Conservation (phyloP, 2,888 invertebrate genomes). For the Rotaria macrura region DNA sequence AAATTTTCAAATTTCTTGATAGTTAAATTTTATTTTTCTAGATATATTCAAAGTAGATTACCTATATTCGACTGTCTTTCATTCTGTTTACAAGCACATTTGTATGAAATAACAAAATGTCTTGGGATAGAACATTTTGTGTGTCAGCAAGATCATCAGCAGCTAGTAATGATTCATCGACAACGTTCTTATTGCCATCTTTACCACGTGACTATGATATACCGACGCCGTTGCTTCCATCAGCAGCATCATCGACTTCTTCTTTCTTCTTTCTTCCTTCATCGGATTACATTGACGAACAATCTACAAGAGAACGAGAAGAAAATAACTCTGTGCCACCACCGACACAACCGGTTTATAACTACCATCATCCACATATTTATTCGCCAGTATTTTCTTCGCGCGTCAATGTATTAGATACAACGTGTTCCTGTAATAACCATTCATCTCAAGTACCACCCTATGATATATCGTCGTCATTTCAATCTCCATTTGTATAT, state of each 20-base stretch:
- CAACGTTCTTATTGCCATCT: neutral
- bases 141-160: neutral
- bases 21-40: neutral
- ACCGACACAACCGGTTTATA: neutral
- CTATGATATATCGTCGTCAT: neutral
- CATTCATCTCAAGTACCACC: neutral
- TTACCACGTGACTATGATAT: neutral
- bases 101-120: neutral
- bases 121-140: neutral
- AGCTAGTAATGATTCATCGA: neutral
- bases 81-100: neutral
- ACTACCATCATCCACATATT: neutral
- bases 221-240: neutral
- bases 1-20: neutral
- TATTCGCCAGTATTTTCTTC: neutral
- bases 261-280: neutral
- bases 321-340: neutral
- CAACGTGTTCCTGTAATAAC: neutral
- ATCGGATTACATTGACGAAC: neutral
- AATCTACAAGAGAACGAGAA: neutral
- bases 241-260: neutral
- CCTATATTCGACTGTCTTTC: no score
- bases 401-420: neutral
- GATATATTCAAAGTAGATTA: no score
- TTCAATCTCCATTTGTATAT: neutral